Base-by-base conservation (phyloP, 1,140 invertebrate genomes). In the Hestina assimilis region DNA sequence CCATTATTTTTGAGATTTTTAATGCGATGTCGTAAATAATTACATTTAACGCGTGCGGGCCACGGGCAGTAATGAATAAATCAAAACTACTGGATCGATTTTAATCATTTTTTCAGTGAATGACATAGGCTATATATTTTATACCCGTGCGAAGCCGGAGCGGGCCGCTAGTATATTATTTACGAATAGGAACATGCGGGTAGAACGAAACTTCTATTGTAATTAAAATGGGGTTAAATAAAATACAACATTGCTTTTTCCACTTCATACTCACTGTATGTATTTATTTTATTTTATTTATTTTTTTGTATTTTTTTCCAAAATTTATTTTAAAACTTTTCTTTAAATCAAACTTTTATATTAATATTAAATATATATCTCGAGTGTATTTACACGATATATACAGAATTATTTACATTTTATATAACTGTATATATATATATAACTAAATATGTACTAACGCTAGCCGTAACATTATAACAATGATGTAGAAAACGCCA, bases 181-280 rank as follows among this genome's bases (percentile, higher is more conserved):
- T n/a, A n/a, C n/a, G n/a, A n/a, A n/a, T n/a, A n/a, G n/a, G n/a
- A n/a, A n/a, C n/a, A n/a, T n/a, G n/a, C n/a, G n/a, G n/a, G n/a
- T n/a, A n/a, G n/a, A n/a, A n/a, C n/a, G n/a, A n/a, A n/a, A n/a
- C n/a, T n/a, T n/a, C n/a, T n/a, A n/a, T n/a, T n/a, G n/a, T n/a
- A n/a, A n/a, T n/a, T n/a, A 8, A 8, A 12, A 11, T 3, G n/a
- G 31, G 40, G 17, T 15, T 15, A 79, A 83, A 83, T 80, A 73
- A 83, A 83, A 86, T 58, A 60, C 75, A 70, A 59, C 7, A 72
- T 63, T 70, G 53, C 64, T 82, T 82, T 53, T 82, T 83, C 80
- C 74, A 72, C 73, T 81, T 83, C 83, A 86, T 81, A 83, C 83
- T 86, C 79, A 80, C 72, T 79, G 83, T 82, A 81, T 86, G 79